These are phyloP conservation scores for Sebastolobus altivelis DNA, from an alignment of 2,797 vertebrate genomes.

Conservation along the genomic window DNA sequence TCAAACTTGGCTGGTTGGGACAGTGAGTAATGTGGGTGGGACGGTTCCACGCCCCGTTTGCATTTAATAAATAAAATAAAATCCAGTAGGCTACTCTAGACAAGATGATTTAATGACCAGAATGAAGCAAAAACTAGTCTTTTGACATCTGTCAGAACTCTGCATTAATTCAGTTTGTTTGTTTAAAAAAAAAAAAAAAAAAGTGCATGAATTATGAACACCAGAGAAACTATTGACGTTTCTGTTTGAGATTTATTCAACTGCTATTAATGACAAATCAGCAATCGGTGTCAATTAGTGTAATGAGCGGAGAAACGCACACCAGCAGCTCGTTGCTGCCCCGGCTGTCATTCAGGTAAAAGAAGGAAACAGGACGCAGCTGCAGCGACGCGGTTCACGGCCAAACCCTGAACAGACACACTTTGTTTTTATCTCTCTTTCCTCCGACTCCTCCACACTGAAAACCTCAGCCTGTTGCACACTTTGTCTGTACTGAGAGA, in stretches of 20 bases:
- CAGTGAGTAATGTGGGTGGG: background rate
- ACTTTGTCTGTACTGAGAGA: background rate
- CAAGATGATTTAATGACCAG: too few relatives aligned
- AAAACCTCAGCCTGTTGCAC: constrained; percentile 31
- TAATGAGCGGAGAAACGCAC: constrained; percentile 40
- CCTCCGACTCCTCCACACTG: constrained; percentile 38
- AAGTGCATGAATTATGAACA: background rate
- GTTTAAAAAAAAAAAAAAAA: background rate
- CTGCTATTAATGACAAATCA: constrained; percentile 24
- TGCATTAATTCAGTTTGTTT: too few relatives aligned
- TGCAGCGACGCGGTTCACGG: constrained; percentile 60
- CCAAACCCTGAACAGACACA: constrained; percentile 11
- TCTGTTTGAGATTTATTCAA: background rate
- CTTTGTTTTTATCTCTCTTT: constrained; percentile 16
- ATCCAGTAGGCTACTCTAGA: too few relatives aligned
- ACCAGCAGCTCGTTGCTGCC: background rate
- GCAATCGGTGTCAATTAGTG: constrained; percentile 53
- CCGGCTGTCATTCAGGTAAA: constrained; percentile 22
- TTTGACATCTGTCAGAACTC: too few relatives aligned
- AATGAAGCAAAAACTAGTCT: too few relatives aligned
- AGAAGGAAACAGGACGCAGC: constrained; percentile 79
- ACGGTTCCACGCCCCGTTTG: too few relatives aligned
- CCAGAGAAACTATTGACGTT: background rate
- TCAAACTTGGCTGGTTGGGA: background rate
- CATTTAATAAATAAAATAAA: too few relatives aligned